Evolutionary conservation across 1,140 invertebrate species (phyloP).

Genomic region (Trachymyrmex cornetzi): DNA sequence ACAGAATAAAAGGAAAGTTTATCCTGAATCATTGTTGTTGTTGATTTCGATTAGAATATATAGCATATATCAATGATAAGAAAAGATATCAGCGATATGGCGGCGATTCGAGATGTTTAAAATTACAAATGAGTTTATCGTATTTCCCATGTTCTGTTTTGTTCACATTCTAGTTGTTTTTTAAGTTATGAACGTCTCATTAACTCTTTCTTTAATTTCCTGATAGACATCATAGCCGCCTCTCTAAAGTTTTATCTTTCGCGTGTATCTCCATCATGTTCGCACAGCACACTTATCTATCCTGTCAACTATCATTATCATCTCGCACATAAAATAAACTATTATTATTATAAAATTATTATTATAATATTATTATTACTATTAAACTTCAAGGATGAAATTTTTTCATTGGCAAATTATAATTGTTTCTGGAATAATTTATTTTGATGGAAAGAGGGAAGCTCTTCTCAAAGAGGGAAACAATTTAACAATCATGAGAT

Average conservation of each 20-base stretch:
- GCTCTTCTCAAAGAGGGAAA: neutral
- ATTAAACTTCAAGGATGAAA: neutral
- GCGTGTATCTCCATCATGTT: slow-evolving; percentile 1
- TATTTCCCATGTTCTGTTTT: neutral
- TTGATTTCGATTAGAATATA: too few species aligned
- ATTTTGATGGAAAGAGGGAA: neutral
- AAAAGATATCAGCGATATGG: too few species aligned
- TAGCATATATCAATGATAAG: too few species aligned
- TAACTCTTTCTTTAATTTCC: neutral
- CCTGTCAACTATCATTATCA: neutral
- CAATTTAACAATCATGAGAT: neutral
- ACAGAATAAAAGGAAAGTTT: too few species aligned
- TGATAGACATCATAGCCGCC: neutral
- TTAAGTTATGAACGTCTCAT: neutral
- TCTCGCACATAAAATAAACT: neutral
- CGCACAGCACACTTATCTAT: neutral
- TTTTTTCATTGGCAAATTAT: neutral
- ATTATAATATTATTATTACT: neutral
- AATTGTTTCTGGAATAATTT: neutral
- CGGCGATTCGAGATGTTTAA: neutral
- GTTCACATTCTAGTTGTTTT: neutral
- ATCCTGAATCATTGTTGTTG: too few species aligned
- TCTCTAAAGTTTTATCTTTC: neutral
- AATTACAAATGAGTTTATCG: neutral
- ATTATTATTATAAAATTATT: neutral